Conservation (phyloP, 2,888 invertebrate species). For the Cerastis rubricosa region DNA sequence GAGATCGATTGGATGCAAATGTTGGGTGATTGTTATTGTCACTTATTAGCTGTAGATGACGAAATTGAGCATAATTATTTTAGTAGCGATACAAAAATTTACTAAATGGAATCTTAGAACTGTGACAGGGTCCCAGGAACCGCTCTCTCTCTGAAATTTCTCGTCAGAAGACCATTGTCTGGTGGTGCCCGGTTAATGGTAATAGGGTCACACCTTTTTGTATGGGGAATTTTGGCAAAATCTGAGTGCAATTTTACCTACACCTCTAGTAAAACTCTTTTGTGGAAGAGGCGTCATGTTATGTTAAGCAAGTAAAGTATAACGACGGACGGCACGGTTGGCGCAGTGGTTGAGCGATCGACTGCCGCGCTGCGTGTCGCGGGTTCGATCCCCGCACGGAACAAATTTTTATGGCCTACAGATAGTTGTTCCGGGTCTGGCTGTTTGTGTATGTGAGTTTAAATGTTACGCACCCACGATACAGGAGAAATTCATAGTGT, state of each 20-base stretch:
- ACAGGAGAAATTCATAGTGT: too few relatives aligned
- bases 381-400: too few relatives aligned
- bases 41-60: background rate
- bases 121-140: background rate
- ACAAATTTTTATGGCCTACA: too few relatives aligned
- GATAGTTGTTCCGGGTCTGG: too few relatives aligned
- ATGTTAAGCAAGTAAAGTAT: background rate
- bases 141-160: background rate
- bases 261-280: background rate
- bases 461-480: too few relatives aligned
- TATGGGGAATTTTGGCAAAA: background rate
- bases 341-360: too few relatives aligned
- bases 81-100: background rate
- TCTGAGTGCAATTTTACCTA: background rate
- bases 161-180: background rate
- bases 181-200: background rate
- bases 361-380: too few relatives aligned
- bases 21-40: background rate
- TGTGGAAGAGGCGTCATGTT: background rate
- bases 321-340: too few relatives aligned
- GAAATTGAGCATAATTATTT: background rate
- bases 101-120: background rate
- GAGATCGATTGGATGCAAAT: constrained; percentile 31
- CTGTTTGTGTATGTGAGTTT: too few relatives aligned
- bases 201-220: background rate